Evolutionary conservation across 2,113 vertebrate species (phyloP).

Genomic region (Prunella fulvescens): DNA sequence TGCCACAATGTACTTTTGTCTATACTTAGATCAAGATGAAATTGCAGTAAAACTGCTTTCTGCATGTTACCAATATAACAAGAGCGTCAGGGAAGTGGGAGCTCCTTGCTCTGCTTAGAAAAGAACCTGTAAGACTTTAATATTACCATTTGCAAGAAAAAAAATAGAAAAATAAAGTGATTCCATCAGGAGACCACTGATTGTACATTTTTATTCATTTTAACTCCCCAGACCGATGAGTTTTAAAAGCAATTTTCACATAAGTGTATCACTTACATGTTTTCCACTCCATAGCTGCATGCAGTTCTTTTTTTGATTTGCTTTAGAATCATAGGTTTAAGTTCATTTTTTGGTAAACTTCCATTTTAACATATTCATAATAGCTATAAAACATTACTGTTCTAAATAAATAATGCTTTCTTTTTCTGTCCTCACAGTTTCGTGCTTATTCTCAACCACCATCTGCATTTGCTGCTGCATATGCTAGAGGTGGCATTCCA

Average conservation of each 20-base stretch:
- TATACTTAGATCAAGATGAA: not conserved
- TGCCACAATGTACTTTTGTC: not conserved
- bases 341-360: not conserved
- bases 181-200: not conserved
- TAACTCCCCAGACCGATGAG: not conserved
- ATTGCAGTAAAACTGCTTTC: not conserved
- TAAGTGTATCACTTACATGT: not conserved
- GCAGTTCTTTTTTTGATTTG: not conserved
- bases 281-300: not conserved
- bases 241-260: not conserved
- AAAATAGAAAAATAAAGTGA: not conserved
- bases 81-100: not conserved
- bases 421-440: slow-evolving; percentile 67
- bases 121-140: not conserved
- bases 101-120: not conserved
- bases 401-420: not conserved
- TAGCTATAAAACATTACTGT: not conserved
- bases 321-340: not conserved
- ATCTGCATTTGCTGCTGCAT: slow-evolving; percentile 77
- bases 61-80: not conserved
- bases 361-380: not conserved
- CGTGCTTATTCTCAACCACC: slow-evolving; percentile 36
- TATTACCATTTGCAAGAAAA: not conserved
- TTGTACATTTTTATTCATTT: not conserved
- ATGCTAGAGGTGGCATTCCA: slow-evolving; percentile 80